Percentiles rank a stretch among this genome's conserved stretches.
Conservation (phyloP, 2,888 invertebrate species). For the Boloria selene region DNA sequence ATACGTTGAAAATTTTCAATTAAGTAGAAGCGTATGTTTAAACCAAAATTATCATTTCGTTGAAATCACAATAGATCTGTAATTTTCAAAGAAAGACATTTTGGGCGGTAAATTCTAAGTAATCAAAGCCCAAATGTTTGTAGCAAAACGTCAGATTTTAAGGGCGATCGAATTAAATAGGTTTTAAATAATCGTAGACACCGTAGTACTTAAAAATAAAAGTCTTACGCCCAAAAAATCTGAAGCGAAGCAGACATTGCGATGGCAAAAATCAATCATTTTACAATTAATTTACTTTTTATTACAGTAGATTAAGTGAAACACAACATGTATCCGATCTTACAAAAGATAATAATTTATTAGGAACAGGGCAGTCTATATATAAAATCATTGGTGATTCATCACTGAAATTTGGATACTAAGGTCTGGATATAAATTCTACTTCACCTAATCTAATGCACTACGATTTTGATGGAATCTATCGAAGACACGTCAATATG, state of each 20-base stretch:
- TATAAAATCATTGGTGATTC: constrained; percentile 76
- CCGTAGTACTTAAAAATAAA: constrained; percentile 6
- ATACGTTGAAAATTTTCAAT: constrained; percentile 76
- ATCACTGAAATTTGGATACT: constrained; percentile 78
- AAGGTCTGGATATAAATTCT: constrained; percentile 48
- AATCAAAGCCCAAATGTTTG: constrained; percentile 50
- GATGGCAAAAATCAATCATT: constrained; percentile 42
- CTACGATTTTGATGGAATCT: constrained; percentile 45
- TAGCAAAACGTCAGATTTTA: constrained; percentile 62
- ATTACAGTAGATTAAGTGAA: constrained; percentile 73
- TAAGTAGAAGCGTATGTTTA: constrained; percentile 79
- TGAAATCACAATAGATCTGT: constrained; percentile 53
- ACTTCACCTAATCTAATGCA: constrained; percentile 74
- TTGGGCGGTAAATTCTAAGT: constrained; percentile 36
- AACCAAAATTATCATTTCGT: constrained; percentile 60
- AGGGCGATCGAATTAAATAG: constrained; percentile 47
- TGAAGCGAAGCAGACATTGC: constrained; percentile 58
- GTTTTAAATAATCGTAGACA: constrained; percentile 19
- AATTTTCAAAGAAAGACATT: constrained; percentile 37
- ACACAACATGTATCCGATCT: constrained; percentile 55
- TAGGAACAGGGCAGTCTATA: constrained; percentile 77
- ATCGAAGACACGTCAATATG: constrained; percentile 75
- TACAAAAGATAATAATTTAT: constrained; percentile 60
- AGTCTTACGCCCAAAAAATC: constrained; percentile 57
- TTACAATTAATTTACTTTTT: constrained; percentile 42